Percentiles rank a stretch among this genome's conserved stretches.
Conservation (phyloP, 2,113 vertebrate genomes). For the Nothoprocta perdicaria region DNA sequence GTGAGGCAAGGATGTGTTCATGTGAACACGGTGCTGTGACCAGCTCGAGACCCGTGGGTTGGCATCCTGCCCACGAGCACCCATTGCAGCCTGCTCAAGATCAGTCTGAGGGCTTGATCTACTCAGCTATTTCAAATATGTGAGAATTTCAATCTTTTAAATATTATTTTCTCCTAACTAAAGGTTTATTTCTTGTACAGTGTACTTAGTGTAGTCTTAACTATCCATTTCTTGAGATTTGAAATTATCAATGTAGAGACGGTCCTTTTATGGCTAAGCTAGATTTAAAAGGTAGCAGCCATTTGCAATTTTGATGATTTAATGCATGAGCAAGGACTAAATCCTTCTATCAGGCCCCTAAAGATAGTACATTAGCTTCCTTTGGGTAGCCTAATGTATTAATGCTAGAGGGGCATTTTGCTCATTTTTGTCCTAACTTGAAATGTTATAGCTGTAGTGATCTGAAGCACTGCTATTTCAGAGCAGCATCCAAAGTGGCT, state of each 20-base stretch:
- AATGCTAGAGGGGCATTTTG: not conserved
- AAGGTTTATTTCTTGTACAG: not conserved
- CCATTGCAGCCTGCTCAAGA: not conserved
- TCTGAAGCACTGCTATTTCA: not conserved
- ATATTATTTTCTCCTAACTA: not conserved
- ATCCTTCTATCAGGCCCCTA: not conserved
- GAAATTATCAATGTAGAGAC: not conserved
- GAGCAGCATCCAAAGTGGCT: not conserved
- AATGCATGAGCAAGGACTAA: not conserved
- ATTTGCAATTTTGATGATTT: not conserved
- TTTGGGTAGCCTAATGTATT: slow-evolving; percentile 5
- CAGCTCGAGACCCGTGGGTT: not conserved
- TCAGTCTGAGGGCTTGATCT: not conserved
- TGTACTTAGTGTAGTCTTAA: not conserved
- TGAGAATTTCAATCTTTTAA: not conserved
- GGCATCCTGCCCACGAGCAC: accelerated
- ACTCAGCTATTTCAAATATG: not conserved
- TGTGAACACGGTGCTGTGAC: accelerated
- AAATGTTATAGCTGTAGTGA: slow-evolving; percentile 8
- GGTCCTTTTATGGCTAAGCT: slow-evolving; percentile 5
- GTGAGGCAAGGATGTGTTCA: not conserved
- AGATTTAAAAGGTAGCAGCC: slow-evolving; percentile 26
- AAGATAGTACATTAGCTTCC: slow-evolving; percentile 26
- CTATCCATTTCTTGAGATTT: slow-evolving; percentile 37
- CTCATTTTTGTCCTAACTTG: slow-evolving; percentile 30